Conservation (phyloP, 2,797 vertebrate species). For the Decapterus maruadsi region DNA sequence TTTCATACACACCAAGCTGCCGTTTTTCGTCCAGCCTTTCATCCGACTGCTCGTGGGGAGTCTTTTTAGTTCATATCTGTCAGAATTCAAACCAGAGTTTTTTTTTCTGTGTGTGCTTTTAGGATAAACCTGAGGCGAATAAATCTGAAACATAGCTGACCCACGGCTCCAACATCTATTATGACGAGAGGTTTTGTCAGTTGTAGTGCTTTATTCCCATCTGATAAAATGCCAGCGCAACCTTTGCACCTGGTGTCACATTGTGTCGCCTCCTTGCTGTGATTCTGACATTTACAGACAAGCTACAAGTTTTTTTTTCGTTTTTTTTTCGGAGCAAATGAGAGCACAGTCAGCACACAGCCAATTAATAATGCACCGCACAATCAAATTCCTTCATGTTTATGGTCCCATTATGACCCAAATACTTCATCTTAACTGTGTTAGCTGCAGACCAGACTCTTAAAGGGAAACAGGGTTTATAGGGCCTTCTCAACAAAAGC, state of each 20-base stretch:
- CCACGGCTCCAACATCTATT: conserved; percentile 23
- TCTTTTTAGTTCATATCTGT: conserved; percentile 55
- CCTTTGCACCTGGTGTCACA: conserved; percentile 41
- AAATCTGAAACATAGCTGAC: conserved; percentile 47
- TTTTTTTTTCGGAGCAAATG: conserved; percentile 22
- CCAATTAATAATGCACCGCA: conserved; percentile 48
- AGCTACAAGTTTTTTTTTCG: conserved; percentile 1
- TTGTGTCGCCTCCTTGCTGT: neutral
- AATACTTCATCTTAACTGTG: conserved; percentile 69
- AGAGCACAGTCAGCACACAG: conserved; percentile 14
- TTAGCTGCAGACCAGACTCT: conserved; percentile 56
- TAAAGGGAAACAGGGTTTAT: conserved; percentile 57
- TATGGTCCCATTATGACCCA: conserved; percentile 62
- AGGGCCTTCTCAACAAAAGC: conserved; percentile 46
- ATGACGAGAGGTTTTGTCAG: conserved; percentile 6
- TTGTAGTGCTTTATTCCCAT: conserved; percentile 21
- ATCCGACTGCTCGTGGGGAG: conserved; percentile 62
- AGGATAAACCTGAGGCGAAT: conserved; percentile 31
- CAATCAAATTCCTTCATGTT: conserved; percentile 69
- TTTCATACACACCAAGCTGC: conserved; percentile 43
- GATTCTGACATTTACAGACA: conserved; percentile 42
- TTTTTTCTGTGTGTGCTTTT: conserved; percentile 32
- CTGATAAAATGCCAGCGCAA: conserved; percentile 48
- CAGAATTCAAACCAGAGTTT: conserved; percentile 56
- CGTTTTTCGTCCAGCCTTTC: conserved; percentile 58